phyloP scores from a whole-genome alignment of 2,888 invertebrate genomes.

The Drosophila rubida region DNA sequence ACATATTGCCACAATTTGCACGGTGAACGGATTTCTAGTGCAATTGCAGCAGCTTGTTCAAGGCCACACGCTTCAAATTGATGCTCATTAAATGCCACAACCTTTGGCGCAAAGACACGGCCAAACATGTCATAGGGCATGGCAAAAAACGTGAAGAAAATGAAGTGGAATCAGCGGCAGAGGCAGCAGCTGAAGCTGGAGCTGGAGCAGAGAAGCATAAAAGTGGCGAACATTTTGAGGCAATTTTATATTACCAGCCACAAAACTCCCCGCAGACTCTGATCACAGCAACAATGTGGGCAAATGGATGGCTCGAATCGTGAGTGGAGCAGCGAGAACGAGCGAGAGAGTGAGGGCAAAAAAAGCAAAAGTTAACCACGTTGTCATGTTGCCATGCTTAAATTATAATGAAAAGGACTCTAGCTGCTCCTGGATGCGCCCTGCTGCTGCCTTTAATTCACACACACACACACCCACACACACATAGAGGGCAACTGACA shows the following conservation, averaged over 20 bases:
- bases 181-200: neutral
- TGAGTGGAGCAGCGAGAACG: neutral
- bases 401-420: conserved; percentile 82
- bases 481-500: conserved; percentile 19
- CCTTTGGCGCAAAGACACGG: conserved; percentile 52
- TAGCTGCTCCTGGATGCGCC: conserved; percentile 55
- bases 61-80: conserved; percentile 67
- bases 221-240: conserved; percentile 72
- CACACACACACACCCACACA: conserved; percentile 10
- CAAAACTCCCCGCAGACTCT: conserved; percentile 58
- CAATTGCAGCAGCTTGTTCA: conserved; percentile 33
- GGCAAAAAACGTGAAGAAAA: conserved; percentile 19
- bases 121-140: conserved; percentile 63
- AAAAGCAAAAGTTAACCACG: conserved; percentile 80
- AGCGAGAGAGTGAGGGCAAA: neutral
- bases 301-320: conserved; percentile 9
- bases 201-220: conserved; percentile 33
- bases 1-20: conserved; percentile 38
- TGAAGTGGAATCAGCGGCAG: conserved; percentile 9
- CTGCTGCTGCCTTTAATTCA: conserved; percentile 52
- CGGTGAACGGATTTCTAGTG: no score
- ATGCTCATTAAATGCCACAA: conserved; percentile 74
- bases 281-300: conserved; percentile 65
- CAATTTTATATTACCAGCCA: conserved; percentile 65
- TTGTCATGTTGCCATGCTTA: conserved; percentile 81